Conservation (phyloP, 2,888 invertebrate genomes). For the Cerastoderma edule region DNA sequence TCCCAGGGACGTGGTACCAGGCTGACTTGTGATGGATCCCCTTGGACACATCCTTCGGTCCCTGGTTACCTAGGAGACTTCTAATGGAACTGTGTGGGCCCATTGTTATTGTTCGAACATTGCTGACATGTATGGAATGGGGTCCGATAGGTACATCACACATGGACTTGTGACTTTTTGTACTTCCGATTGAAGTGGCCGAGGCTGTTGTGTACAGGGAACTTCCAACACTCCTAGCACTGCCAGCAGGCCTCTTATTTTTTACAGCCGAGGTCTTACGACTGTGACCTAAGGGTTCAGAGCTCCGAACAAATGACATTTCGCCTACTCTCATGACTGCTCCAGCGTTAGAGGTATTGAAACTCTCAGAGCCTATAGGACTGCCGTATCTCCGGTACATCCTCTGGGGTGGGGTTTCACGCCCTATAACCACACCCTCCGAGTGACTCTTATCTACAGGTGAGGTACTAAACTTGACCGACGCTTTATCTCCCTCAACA, state of each 20-base stretch:
- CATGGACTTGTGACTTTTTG: constrained; percentile 60
- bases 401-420: constrained; percentile 56
- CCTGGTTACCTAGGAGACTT: constrained; percentile 69
- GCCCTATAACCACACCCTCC: constrained; percentile 27
- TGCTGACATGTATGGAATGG: constrained; percentile 68
- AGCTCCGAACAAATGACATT: constrained; percentile 24
- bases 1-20: constrained; percentile 82
- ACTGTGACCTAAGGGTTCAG: constrained; percentile 24
- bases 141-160: constrained; percentile 67
- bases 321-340: constrained; percentile 37
- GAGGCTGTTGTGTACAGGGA: constrained; percentile 59
- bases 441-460: constrained; percentile 11
- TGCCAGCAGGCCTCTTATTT: constrained; percentile 53
- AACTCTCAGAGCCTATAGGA: constrained; percentile 40
- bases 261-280: constrained; percentile 37
- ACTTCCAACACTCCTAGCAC: constrained; percentile 68
- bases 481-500: constrained; percentile 52
- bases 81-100: constrained; percentile 75
- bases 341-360: constrained; percentile 8
- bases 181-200: constrained; percentile 49
- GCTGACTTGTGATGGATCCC: constrained; percentile 76
- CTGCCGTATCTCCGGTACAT: constrained; percentile 54
- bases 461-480: constrained; percentile 42
- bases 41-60: constrained; percentile 62
- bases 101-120: constrained; percentile 64